These are phyloP conservation scores for Spondyliosoma cantharus DNA, from an alignment of 2,797 vertebrate species.

Conservation along the genomic window DNA sequence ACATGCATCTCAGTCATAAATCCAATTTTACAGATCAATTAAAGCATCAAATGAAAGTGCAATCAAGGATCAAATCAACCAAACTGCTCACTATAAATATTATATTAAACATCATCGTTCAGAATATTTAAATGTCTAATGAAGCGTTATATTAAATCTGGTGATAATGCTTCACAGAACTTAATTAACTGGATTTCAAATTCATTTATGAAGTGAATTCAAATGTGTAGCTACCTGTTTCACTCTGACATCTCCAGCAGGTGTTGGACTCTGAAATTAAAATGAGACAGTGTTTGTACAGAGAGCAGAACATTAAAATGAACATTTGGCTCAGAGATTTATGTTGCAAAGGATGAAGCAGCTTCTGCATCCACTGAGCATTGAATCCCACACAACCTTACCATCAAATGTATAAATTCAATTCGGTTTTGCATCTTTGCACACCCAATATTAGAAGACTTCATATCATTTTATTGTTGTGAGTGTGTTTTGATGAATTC, in stretches of 20 bases:
- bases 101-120: neutral
- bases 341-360: neutral
- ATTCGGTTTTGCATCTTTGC: neutral
- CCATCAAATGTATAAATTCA: accelerated
- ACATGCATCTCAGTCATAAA: conserved; percentile 23
- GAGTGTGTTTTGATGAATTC: neutral
- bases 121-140: neutral
- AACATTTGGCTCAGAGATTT: conserved; percentile 1
- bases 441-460: neutral
- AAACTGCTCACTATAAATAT: neutral
- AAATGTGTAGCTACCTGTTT: conserved; percentile 81
- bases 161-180: neutral
- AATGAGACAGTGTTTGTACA: conserved; percentile 68
- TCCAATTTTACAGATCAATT: neutral
- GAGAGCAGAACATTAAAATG: conserved; percentile 4
- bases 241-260: conserved; percentile 86
- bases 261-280: conserved; percentile 83
- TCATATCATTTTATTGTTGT: accelerated
- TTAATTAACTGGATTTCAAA: neutral
- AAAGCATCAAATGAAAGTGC: neutral
- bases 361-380: conserved; percentile 15
- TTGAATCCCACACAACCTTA: neutral
- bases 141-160: neutral
- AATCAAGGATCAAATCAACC: neutral
- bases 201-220: conserved; percentile 15